Evolutionary conservation across 2,888 invertebrate species (phyloP), one percentile per base, ranked within the genome.

Genomic region (Carabus problematicus): DNA sequence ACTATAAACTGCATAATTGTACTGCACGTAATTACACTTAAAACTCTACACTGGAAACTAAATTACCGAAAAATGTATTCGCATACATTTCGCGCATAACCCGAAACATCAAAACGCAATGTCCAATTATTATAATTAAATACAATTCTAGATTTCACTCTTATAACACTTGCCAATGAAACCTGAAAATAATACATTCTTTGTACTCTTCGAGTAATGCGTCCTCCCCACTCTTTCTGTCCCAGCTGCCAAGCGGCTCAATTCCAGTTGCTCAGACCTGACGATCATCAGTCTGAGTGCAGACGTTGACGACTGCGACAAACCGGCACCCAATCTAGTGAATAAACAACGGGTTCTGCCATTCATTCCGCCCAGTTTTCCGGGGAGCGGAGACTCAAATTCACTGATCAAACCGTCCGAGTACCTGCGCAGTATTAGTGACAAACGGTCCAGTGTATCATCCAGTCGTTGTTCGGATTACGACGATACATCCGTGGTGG

Each of bases 361-460:
- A 73, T 95, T 96, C 85, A 91, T 96, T 79, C 95, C 95, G 71
- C 95, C 96, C 70, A 92, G 93, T 82, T 96, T 96, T 84, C 91
- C 92, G 66, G 84, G 84, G 70, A 81, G 82, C 47, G 85, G 85
- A 72, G 88, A 89, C 81, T 88, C 92, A 71, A 91, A 94, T 82
- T 89, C 91, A 71, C 88, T 96, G 74, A 94, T 96, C 80, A 95
- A 95, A 79, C 96, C 95, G 66, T 95, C 94, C 72, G 95, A 96
- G 83, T 96, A 95, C 82, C 84, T 96, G 76, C 89, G 90, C 79
- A 94, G 94, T 79, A 93, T 95, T 82, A 91, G 88, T 78, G 85
- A 86, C 75, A 85, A 85, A 74, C 79, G 85, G 74, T 83, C 84
- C 64, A 82, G 83, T 73, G 81, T 82, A 70, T 83, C 83, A 66